Evolutionary conservation across 2,888 invertebrate species (phyloP), one percentile per base, ranked within the genome.

Genomic region (Neelides folsomi): DNA sequence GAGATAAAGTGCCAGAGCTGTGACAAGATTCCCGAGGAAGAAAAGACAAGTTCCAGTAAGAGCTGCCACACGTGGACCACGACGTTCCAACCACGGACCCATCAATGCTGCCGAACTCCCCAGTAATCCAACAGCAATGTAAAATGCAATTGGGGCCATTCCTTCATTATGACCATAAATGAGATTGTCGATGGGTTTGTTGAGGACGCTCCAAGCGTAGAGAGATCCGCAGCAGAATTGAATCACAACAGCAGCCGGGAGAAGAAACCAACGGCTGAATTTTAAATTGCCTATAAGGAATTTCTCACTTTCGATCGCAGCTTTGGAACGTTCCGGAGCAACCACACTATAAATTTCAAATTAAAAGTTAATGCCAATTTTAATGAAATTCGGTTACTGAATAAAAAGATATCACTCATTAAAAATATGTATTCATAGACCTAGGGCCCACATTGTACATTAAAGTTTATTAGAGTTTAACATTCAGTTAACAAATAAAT

Each of bases 141-240:
- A 58, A 40, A 63, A 63, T 20, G 63, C 57, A 5, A 60, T 59
- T 10, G 63, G 63, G 16, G 63, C 59, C 34, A 55, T 49, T 16
- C 55, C 57, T 4, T 36, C 19, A 13, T 53, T 56, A 1, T 56
- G 27, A n/a, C 56, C 57, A 35, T 54, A 57, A n/a, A 63, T 54
- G 8, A 46, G 52, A 1, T 19, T 27, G 39, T 63, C 63, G 34
- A 63, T 59, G 2, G 60, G 59, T 20, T 56, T 59, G 49, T 63
- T 63, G 47, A 63, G 60, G 7, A 61, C 59, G 19, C 59, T 60
- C 60, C 60, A 63, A 3, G 63, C 55, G 42, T 63, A 63, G 35
- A 63, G 40, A 8, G 61, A 61, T 2, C 63, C 63, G 38, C 55
- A 55, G 36, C 58, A 58, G 20, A 61, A 58, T 35, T 62, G 62